These are phyloP conservation scores for Morus bassanus DNA, from an alignment of 2,797 vertebrate genomes.

Conservation along the genomic window DNA sequence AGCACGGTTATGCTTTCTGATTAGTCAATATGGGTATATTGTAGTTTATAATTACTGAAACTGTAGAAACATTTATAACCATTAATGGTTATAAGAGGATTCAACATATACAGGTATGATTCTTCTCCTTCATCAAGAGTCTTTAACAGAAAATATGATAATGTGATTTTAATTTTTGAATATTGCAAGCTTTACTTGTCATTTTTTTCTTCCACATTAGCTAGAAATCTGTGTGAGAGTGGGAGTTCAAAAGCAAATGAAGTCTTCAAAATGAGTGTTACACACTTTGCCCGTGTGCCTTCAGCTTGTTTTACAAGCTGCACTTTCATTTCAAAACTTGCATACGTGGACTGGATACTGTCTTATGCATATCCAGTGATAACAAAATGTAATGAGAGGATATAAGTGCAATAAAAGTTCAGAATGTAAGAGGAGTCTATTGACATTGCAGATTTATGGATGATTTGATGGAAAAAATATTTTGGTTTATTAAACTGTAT, in stretches of 20 bases:
- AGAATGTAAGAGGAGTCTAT: neutral
- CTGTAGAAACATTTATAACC: neutral
- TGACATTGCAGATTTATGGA: neutral
- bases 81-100: neutral
- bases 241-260: neutral
- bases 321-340: neutral
- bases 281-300: neutral
- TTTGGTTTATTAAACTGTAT: neutral
- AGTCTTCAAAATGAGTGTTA: neutral
- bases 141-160: neutral
- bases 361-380: neutral
- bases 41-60: neutral
- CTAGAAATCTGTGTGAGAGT: neutral
- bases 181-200: neutral
- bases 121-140: neutral
- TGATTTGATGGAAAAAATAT: neutral
- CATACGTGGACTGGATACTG: neutral
- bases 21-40: neutral
- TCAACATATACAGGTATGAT: neutral
- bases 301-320: neutral
- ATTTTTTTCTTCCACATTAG: neutral
- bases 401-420: neutral
- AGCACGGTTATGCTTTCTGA: neutral
- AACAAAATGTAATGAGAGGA: neutral
- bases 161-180: neutral